Evolutionary conservation across 2,888 invertebrate species (phyloP), one percentile per base, ranked within the genome.

Genomic region (Dioctria rufipes): DNA sequence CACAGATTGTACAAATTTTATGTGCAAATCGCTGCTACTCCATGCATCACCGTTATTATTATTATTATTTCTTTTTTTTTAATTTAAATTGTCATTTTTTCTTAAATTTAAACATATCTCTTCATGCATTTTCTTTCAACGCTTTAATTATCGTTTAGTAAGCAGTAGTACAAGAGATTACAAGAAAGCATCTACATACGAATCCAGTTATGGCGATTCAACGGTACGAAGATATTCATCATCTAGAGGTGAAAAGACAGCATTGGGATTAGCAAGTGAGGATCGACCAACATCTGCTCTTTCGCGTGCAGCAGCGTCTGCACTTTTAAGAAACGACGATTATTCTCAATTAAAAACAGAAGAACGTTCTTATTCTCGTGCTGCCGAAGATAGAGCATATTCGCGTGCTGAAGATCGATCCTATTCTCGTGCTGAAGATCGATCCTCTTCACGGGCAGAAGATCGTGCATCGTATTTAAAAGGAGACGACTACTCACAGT

Each of bases 121-220:
- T 71, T 8, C 65, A 51, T 9, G 71, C 66, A 39, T 65, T 51
- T 25, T 66, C 54, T 75, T 66, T 80, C 69, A 71, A 61, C 46
- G 69, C 69, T 69, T 42, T 78, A 66, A 66, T 54, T 77, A 75
- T 81, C 42, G 58, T 73, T 73, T 80, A 86, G 85, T 84, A 83
- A 86, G 84, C 82, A 84, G 85, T 81, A 84, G 85, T 81, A 84
- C 85, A 81, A 83, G 85, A 78, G 87, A 86, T 78, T 85, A 85
- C 81, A 86, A 86, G 75, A 84, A 86, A 80, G 87, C 86, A 69
- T 84, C 86, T 61, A 87, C 87, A 77, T 86, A 87, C 80, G 86
- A 87, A 61, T 81, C 81, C 82, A 87, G 85, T 82, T 80, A 54
- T 78, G 82, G 78, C 13, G 77, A 43, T n/a, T 46, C 73, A 11